Evolutionary conservation across 2,113 vertebrate genomes (phyloP).

Genomic region (Steatornis caripensis): DNA sequence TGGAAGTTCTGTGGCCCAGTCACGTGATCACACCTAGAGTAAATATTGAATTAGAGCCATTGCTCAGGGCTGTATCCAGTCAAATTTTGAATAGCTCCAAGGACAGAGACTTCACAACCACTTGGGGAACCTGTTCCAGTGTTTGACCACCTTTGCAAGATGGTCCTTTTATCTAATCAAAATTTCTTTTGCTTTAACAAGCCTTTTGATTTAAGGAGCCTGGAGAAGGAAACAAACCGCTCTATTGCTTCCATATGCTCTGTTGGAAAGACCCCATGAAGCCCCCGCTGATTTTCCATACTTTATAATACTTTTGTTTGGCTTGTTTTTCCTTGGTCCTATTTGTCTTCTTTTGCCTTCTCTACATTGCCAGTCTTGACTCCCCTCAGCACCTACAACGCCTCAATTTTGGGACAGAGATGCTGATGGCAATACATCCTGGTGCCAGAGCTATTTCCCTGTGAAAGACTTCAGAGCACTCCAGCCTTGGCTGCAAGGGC

Average conservation of each 20-base stretch:
- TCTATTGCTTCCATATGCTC: background rate
- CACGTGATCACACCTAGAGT: background rate
- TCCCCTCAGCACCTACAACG: background rate
- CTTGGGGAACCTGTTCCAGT: background rate
- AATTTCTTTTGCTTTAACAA: background rate
- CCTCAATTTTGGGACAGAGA: background rate
- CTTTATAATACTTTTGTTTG: fast-evolving
- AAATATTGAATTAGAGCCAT: background rate
- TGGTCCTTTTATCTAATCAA: background rate
- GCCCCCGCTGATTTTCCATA: background rate
- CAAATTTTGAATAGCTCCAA: background rate
- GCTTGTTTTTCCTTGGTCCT: background rate
- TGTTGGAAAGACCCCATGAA: background rate
- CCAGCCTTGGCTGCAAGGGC: background rate
- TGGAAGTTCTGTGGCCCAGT: background rate
- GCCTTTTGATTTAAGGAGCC: background rate
- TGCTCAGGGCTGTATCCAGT: background rate
- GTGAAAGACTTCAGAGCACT: background rate
- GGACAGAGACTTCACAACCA: background rate
- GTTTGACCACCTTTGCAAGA: background rate
- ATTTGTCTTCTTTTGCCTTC: background rate
- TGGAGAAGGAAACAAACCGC: background rate
- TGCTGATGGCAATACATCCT: background rate
- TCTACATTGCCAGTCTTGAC: no score
- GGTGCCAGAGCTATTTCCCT: background rate